These are phyloP conservation scores for Drosophila arizonae DNA, from an alignment of 1,140 invertebrate genomes.

Conservation along the genomic window DNA sequence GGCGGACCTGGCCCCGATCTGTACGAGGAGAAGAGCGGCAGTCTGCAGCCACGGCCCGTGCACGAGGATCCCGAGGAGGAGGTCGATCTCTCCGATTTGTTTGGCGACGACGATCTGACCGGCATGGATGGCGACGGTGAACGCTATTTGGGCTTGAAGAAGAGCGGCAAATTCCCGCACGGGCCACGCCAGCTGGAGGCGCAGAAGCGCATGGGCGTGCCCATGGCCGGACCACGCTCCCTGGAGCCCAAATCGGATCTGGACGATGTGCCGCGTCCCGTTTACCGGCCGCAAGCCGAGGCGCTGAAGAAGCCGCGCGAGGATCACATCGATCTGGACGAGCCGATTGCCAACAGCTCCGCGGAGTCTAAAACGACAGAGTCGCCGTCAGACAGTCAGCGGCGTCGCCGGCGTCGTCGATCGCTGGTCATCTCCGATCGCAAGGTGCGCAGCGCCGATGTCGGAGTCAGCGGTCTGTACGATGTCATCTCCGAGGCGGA, in stretches of 20 bases:
- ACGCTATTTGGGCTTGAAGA: slow-evolving; percentile 77
- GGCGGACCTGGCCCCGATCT: slow-evolving; percentile 51
- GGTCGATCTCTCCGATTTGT: slow-evolving; percentile 71
- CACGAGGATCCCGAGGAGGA: slow-evolving; percentile 78
- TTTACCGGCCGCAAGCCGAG: slow-evolving; percentile 74
- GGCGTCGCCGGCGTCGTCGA: slow-evolving; percentile 84
- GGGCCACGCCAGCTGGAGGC: slow-evolving; percentile 89
- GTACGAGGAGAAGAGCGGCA: slow-evolving; percentile 72
- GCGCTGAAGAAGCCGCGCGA: slow-evolving; percentile 60
- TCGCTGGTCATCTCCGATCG: slow-evolving; percentile 88
- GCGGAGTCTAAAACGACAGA: slow-evolving; percentile 27
- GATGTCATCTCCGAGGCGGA: slow-evolving; percentile 96
- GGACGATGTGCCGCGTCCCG: slow-evolving; percentile 59
- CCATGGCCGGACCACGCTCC: slow-evolving; percentile 85
- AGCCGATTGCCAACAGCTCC: slow-evolving; percentile 19
- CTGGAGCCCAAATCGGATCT: slow-evolving; percentile 70
- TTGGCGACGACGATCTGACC: slow-evolving; percentile 72
- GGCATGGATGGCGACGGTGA: slow-evolving; percentile 73
- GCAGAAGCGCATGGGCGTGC: slow-evolving; percentile 83
- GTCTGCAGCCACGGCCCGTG: slow-evolving; percentile 71
- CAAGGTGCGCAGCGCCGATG: slow-evolving; percentile 90
- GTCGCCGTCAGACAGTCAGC: slow-evolving; percentile 32
- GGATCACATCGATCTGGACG: slow-evolving; percentile 78
- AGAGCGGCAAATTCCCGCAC: slow-evolving; percentile 90
- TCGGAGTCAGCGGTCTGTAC: slow-evolving; percentile 93